These are phyloP conservation scores for Eretmochelys imbricata DNA, from an alignment of 2,113 vertebrate species.

Conservation along the genomic window DNA sequence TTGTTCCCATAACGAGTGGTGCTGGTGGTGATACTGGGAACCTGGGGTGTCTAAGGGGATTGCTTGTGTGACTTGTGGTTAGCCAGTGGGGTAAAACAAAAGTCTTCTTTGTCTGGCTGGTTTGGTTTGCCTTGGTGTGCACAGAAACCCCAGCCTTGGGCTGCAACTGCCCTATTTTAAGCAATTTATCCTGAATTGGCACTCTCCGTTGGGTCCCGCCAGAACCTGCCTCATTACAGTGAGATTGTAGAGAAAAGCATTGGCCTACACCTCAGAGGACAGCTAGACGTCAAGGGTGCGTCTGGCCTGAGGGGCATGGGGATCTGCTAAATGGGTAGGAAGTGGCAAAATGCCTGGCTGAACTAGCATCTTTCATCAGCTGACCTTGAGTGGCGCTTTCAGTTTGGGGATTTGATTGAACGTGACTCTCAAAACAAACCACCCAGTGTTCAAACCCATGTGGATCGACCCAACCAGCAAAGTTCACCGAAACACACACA, in stretches of 20 bases:
- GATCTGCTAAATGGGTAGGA: not conserved
- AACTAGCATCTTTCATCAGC: not conserved
- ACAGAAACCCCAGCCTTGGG: no score
- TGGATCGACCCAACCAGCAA: not conserved
- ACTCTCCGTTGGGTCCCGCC: no score
- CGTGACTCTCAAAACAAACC: not conserved
- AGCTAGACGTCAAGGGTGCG: fast-evolving
- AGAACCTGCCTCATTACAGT: no score
- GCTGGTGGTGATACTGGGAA: no score
- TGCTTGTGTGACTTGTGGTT: no score
- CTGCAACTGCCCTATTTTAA: no score
- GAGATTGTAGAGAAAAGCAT: not conserved
- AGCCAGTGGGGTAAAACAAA: no score
- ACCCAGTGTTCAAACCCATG: not conserved
- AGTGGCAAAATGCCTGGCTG: not conserved
- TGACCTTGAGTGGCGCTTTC: not conserved
- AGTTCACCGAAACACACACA: not conserved
- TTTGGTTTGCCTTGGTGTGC: no score
- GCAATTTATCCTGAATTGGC: no score
- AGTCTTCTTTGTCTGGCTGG: no score
- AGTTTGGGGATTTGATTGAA: not conserved
- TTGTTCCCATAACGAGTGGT: no score
- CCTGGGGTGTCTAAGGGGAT: no score
- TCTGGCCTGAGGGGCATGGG: not conserved
- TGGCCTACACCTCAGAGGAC: not conserved